Evolutionary conservation across 1,140 invertebrate genomes (phyloP).

Genomic region (Neodiprion lecontei): DNA sequence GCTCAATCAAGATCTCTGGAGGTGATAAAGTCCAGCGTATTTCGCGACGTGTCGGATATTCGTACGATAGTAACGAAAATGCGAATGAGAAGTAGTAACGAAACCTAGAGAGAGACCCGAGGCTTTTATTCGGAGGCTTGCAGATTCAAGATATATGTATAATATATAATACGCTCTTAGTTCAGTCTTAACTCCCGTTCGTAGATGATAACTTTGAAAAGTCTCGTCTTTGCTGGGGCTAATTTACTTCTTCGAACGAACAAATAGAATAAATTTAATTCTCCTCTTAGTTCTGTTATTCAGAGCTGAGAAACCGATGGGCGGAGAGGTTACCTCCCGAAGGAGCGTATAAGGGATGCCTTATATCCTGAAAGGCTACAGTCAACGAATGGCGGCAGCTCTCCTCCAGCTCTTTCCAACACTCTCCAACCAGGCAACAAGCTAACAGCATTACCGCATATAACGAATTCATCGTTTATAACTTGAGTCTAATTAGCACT

Average conservation of each 20-base stretch:
- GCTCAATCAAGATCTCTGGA: too few relatives aligned
- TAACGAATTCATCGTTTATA: constrained; percentile 42
- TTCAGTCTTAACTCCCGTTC: background rate
- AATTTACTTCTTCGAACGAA: constrained; percentile 1
- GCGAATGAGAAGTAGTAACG: background rate
- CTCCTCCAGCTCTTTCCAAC: background rate
- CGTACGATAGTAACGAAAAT: too few relatives aligned
- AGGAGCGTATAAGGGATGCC: constrained; percentile 3
- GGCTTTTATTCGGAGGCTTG: background rate
- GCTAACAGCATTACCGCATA: constrained; percentile 39
- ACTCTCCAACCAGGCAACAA: constrained; percentile 28
- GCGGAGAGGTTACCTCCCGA: constrained; percentile 18
- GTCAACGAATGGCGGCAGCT: background rate
- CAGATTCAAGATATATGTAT: background rate
- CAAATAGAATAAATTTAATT: constrained; percentile 16
- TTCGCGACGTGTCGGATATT: too few relatives aligned
- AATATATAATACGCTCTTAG: background rate
- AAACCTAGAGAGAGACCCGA: background rate
- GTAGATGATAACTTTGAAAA: background rate
- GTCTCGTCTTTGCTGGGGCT: background rate
- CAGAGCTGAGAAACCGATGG: constrained; percentile 6
- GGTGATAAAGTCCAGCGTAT: too few relatives aligned
- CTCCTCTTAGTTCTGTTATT: constrained; percentile 10
- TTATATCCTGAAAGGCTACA: background rate
- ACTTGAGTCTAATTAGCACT: constrained; percentile 42